phyloP scores from a whole-genome alignment of 2,113 vertebrate genomes.

The Erinaceus europaeus region DNA sequence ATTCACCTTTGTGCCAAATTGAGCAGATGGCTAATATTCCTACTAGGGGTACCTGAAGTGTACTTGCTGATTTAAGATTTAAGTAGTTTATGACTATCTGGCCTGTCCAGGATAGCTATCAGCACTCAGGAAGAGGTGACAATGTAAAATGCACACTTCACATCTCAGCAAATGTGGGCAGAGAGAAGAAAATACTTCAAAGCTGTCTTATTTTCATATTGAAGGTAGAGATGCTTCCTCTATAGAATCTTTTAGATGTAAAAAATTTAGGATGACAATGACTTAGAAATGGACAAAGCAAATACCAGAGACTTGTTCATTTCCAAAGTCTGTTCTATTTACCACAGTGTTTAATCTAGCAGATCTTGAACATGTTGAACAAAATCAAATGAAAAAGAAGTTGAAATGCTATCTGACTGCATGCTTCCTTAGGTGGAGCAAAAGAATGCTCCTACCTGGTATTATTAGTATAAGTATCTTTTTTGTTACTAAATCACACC shows the following conservation, averaged over 20 bases:
- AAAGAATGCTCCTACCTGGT: background rate
- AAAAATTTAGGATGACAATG: background rate
- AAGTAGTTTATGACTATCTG: background rate
- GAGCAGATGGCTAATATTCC: background rate
- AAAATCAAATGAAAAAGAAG: background rate
- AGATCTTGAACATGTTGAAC: background rate
- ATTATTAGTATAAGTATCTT: background rate
- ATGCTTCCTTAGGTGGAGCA: background rate
- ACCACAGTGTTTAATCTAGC: background rate
- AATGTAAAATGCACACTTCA: background rate
- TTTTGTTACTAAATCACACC: constrained; percentile 12
- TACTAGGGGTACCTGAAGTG: background rate
- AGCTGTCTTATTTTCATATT: constrained; percentile 13
- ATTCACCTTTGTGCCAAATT: background rate
- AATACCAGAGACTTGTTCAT: background rate
- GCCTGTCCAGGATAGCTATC: background rate
- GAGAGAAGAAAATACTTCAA: background rate
- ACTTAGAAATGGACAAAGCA: constrained; percentile 1
- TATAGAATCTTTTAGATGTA: background rate
- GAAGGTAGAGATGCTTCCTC: background rate
- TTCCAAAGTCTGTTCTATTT: background rate
- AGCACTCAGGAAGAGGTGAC: background rate
- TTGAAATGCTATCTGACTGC: background rate
- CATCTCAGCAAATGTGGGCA: background rate
- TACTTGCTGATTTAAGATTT: background rate